Evolutionary conservation across 2,113 vertebrate genomes (phyloP).

Genomic region (Cinclus cinclus): DNA sequence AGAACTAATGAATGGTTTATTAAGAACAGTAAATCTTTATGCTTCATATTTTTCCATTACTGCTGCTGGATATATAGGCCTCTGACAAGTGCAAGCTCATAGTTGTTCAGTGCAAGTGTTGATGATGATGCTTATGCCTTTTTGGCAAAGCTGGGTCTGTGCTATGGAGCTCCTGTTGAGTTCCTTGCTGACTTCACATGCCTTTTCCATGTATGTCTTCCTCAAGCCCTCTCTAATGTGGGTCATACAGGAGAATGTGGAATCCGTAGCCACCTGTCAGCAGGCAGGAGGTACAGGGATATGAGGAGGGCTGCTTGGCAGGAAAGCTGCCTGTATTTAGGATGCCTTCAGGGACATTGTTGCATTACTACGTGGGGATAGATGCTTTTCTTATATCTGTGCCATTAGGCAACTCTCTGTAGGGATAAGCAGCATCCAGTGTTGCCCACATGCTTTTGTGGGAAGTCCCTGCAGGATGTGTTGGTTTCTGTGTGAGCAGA

Average conservation of each 20-base stretch:
- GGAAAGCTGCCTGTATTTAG: not conserved
- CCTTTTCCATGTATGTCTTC: not conserved
- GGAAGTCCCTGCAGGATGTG: not conserved
- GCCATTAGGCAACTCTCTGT: not conserved
- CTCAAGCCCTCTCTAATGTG: not conserved
- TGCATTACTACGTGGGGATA: not conserved
- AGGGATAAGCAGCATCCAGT: not conserved
- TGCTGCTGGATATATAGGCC: not conserved
- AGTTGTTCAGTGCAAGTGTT: not conserved
- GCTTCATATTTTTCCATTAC: not conserved
- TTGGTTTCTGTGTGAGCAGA: not conserved
- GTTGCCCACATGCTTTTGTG: not conserved
- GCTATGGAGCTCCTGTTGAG: not conserved
- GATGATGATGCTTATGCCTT: not conserved
- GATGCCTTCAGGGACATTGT: not conserved
- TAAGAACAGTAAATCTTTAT: not conserved
- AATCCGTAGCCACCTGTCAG: not conserved
- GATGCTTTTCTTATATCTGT: not conserved
- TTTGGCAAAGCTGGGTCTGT: not conserved
- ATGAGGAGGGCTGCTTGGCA: not conserved
- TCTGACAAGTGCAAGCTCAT: not conserved
- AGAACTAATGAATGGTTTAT: not conserved
- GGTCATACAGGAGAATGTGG: not conserved
- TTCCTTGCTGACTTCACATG: not conserved
- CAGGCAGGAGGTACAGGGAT: not conserved